Percentiles rank a stretch among this genome's conserved stretches.
Conservation (phyloP, 2,113 vertebrate species). For the Heliornis fulica region DNA sequence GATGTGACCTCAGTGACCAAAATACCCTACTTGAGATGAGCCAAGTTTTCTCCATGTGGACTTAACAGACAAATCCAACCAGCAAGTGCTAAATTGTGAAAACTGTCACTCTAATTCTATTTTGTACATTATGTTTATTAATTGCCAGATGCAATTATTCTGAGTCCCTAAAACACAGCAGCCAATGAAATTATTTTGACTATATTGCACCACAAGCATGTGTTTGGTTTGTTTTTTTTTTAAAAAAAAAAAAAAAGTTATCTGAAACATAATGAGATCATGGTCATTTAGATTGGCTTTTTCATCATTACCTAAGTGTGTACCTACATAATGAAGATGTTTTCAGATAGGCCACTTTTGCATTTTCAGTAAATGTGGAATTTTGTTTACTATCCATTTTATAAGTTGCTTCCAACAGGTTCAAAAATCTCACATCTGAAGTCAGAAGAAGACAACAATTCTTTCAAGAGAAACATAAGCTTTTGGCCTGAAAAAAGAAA, state of each 20-base stretch:
- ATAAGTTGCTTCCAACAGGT: background rate
- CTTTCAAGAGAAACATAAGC: background rate
- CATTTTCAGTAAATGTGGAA: background rate
- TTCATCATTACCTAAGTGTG: background rate
- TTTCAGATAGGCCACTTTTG: background rate
- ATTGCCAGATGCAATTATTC: background rate
- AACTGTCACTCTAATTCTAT: background rate
- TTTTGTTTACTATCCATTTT: background rate
- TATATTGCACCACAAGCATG: background rate
- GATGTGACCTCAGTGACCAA: background rate
- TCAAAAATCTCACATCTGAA: background rate
- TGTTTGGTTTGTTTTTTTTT: background rate
- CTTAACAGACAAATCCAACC: background rate
- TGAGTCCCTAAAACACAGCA: accelerated
- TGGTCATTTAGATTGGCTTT: background rate
- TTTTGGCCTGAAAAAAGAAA: background rate
- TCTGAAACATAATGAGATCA: background rate
- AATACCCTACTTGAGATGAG: background rate
- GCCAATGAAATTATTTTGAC: background rate
- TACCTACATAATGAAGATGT: background rate
- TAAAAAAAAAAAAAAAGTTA: background rate
- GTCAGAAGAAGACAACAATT: background rate
- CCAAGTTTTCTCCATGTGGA: background rate
- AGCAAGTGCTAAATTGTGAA: background rate
- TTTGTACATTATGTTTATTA: background rate